These are phyloP conservation scores for Gymnoscelis rufifasciata DNA, from an alignment of 2,888 invertebrate genomes.

Conservation along the genomic window DNA sequence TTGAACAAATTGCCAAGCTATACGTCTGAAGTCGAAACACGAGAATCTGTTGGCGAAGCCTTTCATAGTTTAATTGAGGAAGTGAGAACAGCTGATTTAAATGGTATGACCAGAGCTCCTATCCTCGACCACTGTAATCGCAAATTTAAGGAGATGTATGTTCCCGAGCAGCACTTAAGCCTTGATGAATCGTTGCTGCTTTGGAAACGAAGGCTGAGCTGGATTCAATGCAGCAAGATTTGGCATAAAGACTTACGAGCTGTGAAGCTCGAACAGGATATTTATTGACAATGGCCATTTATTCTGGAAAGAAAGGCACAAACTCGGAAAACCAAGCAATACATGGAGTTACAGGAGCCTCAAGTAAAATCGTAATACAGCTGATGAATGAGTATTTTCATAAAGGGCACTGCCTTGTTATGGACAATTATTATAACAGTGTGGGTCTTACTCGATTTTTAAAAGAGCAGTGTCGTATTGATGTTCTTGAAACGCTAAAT, in stretches of 20 bases:
- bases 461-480: neutral
- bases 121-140: slow-evolving; percentile 13
- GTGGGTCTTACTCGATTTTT: neutral
- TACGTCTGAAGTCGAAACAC: too few relatives aligned
- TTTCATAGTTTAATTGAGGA: too few relatives aligned
- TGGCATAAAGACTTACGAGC: too few relatives aligned
- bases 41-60: too few relatives aligned
- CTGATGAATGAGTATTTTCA: slow-evolving; percentile 15
- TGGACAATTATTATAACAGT: neutral
- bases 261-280: slow-evolving; percentile 28
- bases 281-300: slow-evolving; percentile 12
- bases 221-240: slow-evolving; percentile 18
- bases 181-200: slow-evolving; percentile 13
- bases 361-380: slow-evolving; percentile 24
- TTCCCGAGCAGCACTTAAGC: slow-evolving; percentile 9
- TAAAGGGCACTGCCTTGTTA: neutral
- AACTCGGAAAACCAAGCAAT: slow-evolving; percentile 11
- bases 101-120: too few relatives aligned
- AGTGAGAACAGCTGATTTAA: too few relatives aligned
- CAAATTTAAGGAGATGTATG: slow-evolving; percentile 17
- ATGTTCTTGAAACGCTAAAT: neutral
- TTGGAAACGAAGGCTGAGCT: slow-evolving; percentile 23
- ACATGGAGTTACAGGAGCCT: slow-evolving; percentile 23
- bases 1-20: too few relatives aligned
- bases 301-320: slow-evolving; percentile 13